Base-by-base conservation (phyloP, 1,140 invertebrate genomes). In the Zaprionus lachaisei region DNA sequence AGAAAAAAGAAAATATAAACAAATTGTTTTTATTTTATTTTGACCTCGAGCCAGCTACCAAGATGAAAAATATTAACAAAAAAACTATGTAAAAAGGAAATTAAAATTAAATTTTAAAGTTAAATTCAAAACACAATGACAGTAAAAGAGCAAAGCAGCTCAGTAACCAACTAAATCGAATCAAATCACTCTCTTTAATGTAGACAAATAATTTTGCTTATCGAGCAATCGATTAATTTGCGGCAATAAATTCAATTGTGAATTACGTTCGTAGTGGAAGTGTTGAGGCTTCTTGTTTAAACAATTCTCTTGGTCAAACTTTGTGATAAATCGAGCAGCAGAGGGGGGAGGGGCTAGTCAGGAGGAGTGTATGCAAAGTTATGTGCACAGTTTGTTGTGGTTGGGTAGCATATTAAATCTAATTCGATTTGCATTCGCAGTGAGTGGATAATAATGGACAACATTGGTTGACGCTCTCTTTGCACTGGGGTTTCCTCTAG, bases 361-460 rank as follows among this genome's bases (percentile, higher is more conserved):
- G 37, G 24, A 26, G 74, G 15, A 24, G 37, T 17, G 28, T 22
- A 15, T 12, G 49, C 5, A 17, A 1, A 20, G 54, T 85, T 66
- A 72, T 85, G 78, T 74, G 82, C 79, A 68, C 72, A 78, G 84
- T 83, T 87, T 75, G 69, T 81, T 87, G 84, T 67, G 84, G 84
- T 87, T 71, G 54, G 66, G 63, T 44, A 73, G 85, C 81, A 87
- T 90, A 87, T 87, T 87, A 87, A 87, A 87, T 84, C 80, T 89
- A 83, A 87, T 87, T 86, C 71, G 84, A 87, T 87, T 87, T 87
- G 71, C 77, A 89, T 87, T 89, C 70, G 72, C 71, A 64, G 61
- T 68, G 58, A 80, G 70, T 79, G 67, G 74, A 84, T 89, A 89
- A 83, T 74, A 74, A 86, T 74, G 57, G 56, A 34, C 44, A 24